Percentiles rank a stretch among this genome's conserved stretches.
Evolutionary conservation across 2,888 invertebrate species (phyloP).

Genomic region (Mimachlamys varia): DNA sequence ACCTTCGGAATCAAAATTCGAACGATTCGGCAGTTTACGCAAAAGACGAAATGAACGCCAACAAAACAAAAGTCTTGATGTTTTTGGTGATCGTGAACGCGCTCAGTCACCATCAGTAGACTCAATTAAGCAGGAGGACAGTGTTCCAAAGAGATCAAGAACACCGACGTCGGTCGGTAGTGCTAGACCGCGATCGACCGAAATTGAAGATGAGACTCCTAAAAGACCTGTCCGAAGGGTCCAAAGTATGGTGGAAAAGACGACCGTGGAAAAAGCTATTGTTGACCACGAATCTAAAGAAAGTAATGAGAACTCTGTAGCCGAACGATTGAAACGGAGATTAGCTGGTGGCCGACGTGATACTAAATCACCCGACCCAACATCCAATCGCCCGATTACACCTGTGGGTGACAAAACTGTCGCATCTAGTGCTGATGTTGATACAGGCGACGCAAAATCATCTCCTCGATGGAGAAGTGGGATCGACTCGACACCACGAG

Average conservation of each 20-base stretch:
- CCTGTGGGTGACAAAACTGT: conserved; percentile 6
- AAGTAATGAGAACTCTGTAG: conserved; percentile 54
- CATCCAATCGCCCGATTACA: neutral
- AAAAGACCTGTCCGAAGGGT: conserved; percentile 59
- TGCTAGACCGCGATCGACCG: conserved; percentile 59
- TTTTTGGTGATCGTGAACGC: conserved; percentile 69
- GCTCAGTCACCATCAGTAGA: conserved; percentile 72
- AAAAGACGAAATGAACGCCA: conserved; percentile 66
- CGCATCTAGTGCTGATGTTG: neutral
- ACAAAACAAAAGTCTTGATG: conserved; percentile 60
- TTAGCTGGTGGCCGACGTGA: conserved; percentile 43
- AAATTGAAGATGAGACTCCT: conserved; percentile 56
- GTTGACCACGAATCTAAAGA: conserved; percentile 45
- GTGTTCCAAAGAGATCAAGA: conserved; percentile 47
- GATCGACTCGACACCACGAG: conserved; percentile 55
- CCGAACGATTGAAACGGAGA: conserved; percentile 53
- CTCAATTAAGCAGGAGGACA: conserved; percentile 53
- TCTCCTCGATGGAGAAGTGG: conserved; percentile 65
- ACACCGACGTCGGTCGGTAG: neutral
- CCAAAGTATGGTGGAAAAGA: conserved; percentile 63
- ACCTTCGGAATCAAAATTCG: conserved; percentile 64
- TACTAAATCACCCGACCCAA: conserved; percentile 38
- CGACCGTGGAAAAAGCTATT: conserved; percentile 28
- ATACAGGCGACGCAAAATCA: conserved; percentile 40
- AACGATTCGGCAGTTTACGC: conserved; percentile 72